Base-by-base conservation (phyloP, 2,888 invertebrate genomes). In the Altica lythri region DNA sequence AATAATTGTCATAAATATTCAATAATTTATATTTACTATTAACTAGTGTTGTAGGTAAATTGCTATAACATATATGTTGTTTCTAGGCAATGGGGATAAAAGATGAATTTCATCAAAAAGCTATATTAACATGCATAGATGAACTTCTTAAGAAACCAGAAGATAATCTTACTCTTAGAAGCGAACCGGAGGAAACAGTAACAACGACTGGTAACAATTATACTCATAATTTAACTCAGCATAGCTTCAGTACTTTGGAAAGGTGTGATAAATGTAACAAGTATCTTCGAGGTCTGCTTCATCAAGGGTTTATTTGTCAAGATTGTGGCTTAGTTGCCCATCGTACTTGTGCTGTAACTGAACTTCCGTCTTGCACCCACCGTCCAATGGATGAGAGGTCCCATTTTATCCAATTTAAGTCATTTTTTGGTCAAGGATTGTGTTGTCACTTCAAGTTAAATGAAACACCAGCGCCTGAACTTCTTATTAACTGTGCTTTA, bases 321-420 rank as follows among this genome's bases (percentile, higher is more conserved):
- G 83, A 86, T 80, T 89, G 89, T 74, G 86, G 87, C 51, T 76
- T 86, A 64, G 82, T 86, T 57, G 83, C 85, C 61, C 89, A 89
- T 75, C 79, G 85, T 59, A 84, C 85, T 59, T 89, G 88, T 74
- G 81, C 84, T 38, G 82, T 84, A 32, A 83, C 83, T 53, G 85
- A 84, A 56, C 75, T 86, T 61, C 81, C 83, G 38, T 74, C 80
- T 53, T 86, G 70, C 44, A 65, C 57, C 2, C 61, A 61, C 43
- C 59, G 62, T 37, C 60, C 63, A 45, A 46, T 62, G 53, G 67
- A 68, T 45, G 66, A 73, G 27, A 70, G 70, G 42, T 72, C 74
- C 54, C 74, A 63, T 44, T 67, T 66, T 55, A 64, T 66, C 40
- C 71, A 70, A 43, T 70, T 67, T 47, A 70, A 69, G 51, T 64